Conservation (phyloP, 2,113 vertebrate genomes). For the Entomyzon cyanotis region DNA sequence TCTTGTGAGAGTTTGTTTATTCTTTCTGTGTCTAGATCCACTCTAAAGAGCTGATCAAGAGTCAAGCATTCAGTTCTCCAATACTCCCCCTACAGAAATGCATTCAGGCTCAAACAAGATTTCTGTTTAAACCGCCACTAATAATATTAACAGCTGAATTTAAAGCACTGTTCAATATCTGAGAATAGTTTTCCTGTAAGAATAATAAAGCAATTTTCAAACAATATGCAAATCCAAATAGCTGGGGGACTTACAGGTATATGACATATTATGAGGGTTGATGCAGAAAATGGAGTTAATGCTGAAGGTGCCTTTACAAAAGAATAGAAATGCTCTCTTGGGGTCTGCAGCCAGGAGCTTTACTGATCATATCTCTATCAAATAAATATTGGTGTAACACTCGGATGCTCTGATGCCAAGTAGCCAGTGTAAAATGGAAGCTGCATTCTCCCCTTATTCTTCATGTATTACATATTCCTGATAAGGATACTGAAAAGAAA, state of each 20-base stretch:
- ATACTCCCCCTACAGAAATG: background rate
- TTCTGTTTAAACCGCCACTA: background rate
- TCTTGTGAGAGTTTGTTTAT: background rate
- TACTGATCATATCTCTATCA: background rate
- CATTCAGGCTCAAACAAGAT: background rate
- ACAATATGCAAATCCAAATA: background rate
- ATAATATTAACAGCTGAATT: background rate
- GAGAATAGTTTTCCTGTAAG: background rate
- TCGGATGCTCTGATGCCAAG: background rate
- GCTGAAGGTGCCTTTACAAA: background rate
- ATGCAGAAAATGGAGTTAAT: background rate
- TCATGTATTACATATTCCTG: background rate
- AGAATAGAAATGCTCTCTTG: background rate
- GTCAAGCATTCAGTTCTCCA: background rate
- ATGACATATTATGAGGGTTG: background rate
- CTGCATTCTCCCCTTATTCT: background rate
- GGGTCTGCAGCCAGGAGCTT: background rate
- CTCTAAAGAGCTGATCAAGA: background rate
- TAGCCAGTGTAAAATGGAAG: background rate
- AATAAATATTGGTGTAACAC: background rate
- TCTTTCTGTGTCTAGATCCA: background rate
- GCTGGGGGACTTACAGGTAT: background rate
- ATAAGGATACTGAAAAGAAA: background rate
- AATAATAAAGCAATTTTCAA: background rate
- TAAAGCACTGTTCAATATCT: background rate